These are phyloP conservation scores for Mylabris sibirica DNA, from an alignment of 2,888 invertebrate genomes.

Conservation along the genomic window DNA sequence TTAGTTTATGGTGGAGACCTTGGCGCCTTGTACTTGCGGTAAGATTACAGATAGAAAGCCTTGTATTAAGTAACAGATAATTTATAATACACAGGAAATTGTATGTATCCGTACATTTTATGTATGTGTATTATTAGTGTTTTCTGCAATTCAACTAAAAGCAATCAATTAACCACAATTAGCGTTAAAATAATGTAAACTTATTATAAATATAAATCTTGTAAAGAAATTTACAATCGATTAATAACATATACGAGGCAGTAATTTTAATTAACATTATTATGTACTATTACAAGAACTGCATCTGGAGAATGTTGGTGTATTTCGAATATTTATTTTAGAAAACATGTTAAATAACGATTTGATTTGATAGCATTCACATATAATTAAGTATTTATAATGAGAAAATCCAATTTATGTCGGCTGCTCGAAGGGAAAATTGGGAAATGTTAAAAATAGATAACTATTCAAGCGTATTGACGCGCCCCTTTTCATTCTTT, in stretches of 20 bases:
- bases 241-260: background rate
- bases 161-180: background rate
- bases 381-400: background rate
- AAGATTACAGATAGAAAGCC: too few species aligned
- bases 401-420: constrained; percentile 5
- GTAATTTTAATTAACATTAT: background rate
- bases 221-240: background rate
- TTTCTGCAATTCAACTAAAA: background rate
- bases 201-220: background rate
- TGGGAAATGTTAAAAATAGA: background rate
- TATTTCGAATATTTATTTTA: background rate
- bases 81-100: background rate
- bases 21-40: too few species aligned
- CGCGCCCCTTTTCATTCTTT: background rate
- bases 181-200: background rate
- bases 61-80: background rate
- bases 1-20: too few species aligned
- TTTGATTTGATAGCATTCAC: background rate
- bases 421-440: background rate
- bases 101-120: too few species aligned
- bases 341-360: background rate
- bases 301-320: constrained; percentile 5
- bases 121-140: background rate
- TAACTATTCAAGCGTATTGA: background rate
- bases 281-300: background rate